Base-by-base conservation (phyloP, 2,113 vertebrate species). In the Amblyopsis rosae region DNA sequence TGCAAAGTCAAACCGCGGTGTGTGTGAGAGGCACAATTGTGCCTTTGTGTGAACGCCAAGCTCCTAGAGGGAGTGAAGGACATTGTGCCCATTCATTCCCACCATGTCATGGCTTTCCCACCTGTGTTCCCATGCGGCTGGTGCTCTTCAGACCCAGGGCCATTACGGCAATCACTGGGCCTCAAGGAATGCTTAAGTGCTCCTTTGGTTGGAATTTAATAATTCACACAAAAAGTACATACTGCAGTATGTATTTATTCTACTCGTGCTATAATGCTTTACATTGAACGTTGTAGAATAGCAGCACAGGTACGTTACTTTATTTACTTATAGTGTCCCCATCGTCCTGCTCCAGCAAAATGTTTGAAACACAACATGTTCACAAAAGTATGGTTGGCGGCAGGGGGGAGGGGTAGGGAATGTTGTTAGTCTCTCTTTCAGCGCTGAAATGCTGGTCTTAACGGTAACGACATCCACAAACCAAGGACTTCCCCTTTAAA, bases 131-230 rank as follows among this genome's bases (percentile, higher is more conserved):
- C 54, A 72, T 26, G 75, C 71, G 67, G 85, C 72, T 81, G 67
- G 54, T 59, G 46, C 65, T 70, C 62, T 79, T 81, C 75, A 85
- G 60, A 80, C 70, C 71, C 63, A 70, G 78, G 82, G 88, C 89
- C 86, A 81, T 41, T 88, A 88, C 45, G 77, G 50, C 65, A 50
- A 75, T 35, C 74, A 75, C 60, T 26, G 12, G n/a, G 65, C 49
- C 77, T 82, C 88, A 76, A 89, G 19, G 5, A 51, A 75, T 67
- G 32, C 81, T 88, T 67, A 58, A 26, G 15, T 84, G 67, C 65
- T 68, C 10, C 45, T 49, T 62, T 61, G 51, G 33, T 11, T 49
- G 11, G 58, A 57, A 61, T 62, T 12, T 72, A 50, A 75, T 66
- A 17, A 26, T 16, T 70, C 46, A 48, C 47, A 57, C 56, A 11